Evolutionary conservation across 2,888 invertebrate species (phyloP).

Genomic region (Phragmatobia fuliginosa): DNA sequence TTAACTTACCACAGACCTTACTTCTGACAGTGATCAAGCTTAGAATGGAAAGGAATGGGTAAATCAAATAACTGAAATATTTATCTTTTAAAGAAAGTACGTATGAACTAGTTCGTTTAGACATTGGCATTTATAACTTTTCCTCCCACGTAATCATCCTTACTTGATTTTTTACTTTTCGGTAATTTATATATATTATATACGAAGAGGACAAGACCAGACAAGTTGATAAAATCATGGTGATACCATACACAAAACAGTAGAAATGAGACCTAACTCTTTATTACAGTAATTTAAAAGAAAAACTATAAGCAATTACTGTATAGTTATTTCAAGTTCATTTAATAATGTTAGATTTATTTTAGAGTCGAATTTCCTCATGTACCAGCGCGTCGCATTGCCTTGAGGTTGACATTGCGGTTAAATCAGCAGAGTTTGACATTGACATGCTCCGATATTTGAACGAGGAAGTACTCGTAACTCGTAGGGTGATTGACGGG

Average conservation of each 20-base stretch:
- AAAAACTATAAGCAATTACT: conserved; percentile 5
- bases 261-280: background rate
- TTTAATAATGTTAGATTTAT: conserved; percentile 50
- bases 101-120: too few species aligned
- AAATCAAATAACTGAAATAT: background rate
- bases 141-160: too few species aligned
- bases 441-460: conserved; percentile 81
- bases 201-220: background rate
- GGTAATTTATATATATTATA: too few species aligned
- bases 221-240: background rate
- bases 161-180: too few species aligned
- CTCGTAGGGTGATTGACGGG: conserved; percentile 63
- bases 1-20: background rate
- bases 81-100: too few species aligned
- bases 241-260: background rate
- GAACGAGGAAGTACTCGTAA: conserved; percentile 76
- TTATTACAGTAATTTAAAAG: background rate
- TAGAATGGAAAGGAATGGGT: background rate
- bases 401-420: conserved; percentile 80
- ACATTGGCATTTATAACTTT: too few species aligned
- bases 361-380: conserved; percentile 67
- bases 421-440: conserved; percentile 79
- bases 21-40: background rate
- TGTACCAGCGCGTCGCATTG: conserved; percentile 61
- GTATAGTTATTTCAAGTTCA: conserved; percentile 9